Base-by-base conservation (phyloP, 2,888 invertebrate genomes). In the Cheilosia soror region DNA sequence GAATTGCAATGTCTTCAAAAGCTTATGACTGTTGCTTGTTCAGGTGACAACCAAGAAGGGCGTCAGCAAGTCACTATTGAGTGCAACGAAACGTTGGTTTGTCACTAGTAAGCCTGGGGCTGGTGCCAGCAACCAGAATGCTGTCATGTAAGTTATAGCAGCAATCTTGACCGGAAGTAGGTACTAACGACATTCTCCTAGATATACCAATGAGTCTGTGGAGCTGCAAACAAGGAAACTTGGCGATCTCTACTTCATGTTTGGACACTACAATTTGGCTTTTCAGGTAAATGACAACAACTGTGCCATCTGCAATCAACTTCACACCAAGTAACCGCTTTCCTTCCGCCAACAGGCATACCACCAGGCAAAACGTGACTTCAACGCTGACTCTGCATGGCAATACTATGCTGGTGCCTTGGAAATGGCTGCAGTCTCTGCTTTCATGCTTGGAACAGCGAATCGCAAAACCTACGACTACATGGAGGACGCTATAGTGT, bases 321-420 rank as follows among this genome's bases (percentile, higher is more conserved):
- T 47, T 47, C 1, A 7, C 15, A 15, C 27, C 11, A 5, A 15
- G 4, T 60, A 60, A 60, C 11, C 13, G 9, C 6, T 25, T 11
- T 33, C 4, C 7, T 47, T 27, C 51, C 13, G 4, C 25, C 13
- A n/a, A 49, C 87, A 92, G 91, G 95, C 97, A 0, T 99, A 99
- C 93, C 98, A 99, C 92, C 95, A 96, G 51, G 97, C 98, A n/a
- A 99, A 99, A 93, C 95, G 98, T 68, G 99, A 99, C 92, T 99
- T 99, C 92, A 97, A 97, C 90, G 96, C 96, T 1, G 99, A 99
- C 91, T 97, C 98, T 88, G 99, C 99, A 0, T 99, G 98, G 98
- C 94, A 98, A 33, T 97, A 99, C 91, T 98, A 97, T 92, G 98
- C 99, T 0, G 98, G 99, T 9, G 98, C 99, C 5, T 93, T 98